Base-by-base conservation (phyloP, 2,797 vertebrate species). In the Typhlichthys eigenmanni region DNA sequence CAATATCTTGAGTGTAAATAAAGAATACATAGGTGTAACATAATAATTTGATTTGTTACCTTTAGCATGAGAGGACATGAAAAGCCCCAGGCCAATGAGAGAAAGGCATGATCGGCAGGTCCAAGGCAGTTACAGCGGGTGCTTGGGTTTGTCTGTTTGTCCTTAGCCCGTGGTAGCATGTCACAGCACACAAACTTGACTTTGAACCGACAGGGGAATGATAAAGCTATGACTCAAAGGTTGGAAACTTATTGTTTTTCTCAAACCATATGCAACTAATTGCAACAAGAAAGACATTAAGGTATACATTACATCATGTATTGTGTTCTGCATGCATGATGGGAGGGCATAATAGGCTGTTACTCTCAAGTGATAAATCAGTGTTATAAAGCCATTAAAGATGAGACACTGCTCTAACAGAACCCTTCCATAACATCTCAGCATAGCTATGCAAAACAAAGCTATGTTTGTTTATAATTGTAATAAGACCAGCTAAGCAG, bases 141-240 rank as follows among this genome's bases (percentile, higher is more conserved):
- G 16, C 16, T 59, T 3, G 34, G 47, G 5, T 2, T 9, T 1
- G 34, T 48, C 10, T 32, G 49, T 11, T 47, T 52, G 62, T 32
- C 65, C 59, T 66, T 58, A 60, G 60, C 72, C 43, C 50, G 49
- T 50, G 62, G 14, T 83, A 84, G 81, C 78, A 72, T 90, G 86
- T 74, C 58, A 77, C 62, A 0, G 6, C 68, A 48, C 19, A 62
- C 55, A 74, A 11, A 55, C 38, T 43, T 43, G 55, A 66, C 59
- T 66, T 75, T 77, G 76, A 76, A 59, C 58, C 51, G 9, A 43
- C 58, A 62, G 54, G 49, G 58, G 29, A 63, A 59, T 75, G 76
- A 86, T 71, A 58, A 70, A 64, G 63, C 48, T 52, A 68, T 89
- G 85, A 86, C 70, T 86, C 83, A 89, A 78, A 70, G 66, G 60